Base-by-base conservation (phyloP, 2,113 vertebrate genomes). In the Ptychochromis oligacanthus region DNA sequence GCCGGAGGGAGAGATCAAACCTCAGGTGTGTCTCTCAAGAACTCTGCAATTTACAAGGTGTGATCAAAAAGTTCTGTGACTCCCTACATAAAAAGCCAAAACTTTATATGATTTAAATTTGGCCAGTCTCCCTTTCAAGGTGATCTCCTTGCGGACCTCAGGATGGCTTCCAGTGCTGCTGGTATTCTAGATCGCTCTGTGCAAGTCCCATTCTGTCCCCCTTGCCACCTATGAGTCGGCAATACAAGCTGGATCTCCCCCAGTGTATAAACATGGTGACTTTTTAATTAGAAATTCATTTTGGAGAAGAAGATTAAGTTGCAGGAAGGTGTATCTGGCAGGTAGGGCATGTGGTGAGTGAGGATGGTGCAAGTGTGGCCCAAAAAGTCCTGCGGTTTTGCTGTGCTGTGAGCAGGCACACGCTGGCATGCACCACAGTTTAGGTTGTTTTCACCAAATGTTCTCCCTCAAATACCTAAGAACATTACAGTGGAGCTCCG, bases 1-100 rank as follows among this genome's bases (percentile, higher is more conserved):
- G 59, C 95, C 97, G 1, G 96, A 97, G 81, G 97, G 96, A 17
- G 96, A 97, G 34, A 93, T 97, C 75, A 97, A 87, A 79, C 96
- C 96, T 3, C 95, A 95, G 96, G 96, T 97, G 2, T 28, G 75
- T 84, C 9, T 89, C 78, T 28, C 24, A 57, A 9, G 17, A 5
- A 72, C 31, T 72, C 65, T 31, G 17, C 43, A 72, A 13, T 52
- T 52, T 72, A 72, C 1, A 3, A 31, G 46, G 43, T 49, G 13
- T 2, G 5, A 5, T 72, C 46, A 52, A 52, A 72, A 72, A 72
- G 46, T 0, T 36, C 6, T 8, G 6, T 36, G 36, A 36, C 36
- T 6, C 8, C 36, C 36, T 6, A 4, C 36, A 4, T 6, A 36
- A 6, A 36, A 6, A 36, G 5, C 4, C 28, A 72, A 72, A 3